Percentiles rank a stretch among this genome's conserved stretches.
phyloP scores from a whole-genome alignment of 2,113 vertebrate species.

The Meriones unguiculatus region DNA sequence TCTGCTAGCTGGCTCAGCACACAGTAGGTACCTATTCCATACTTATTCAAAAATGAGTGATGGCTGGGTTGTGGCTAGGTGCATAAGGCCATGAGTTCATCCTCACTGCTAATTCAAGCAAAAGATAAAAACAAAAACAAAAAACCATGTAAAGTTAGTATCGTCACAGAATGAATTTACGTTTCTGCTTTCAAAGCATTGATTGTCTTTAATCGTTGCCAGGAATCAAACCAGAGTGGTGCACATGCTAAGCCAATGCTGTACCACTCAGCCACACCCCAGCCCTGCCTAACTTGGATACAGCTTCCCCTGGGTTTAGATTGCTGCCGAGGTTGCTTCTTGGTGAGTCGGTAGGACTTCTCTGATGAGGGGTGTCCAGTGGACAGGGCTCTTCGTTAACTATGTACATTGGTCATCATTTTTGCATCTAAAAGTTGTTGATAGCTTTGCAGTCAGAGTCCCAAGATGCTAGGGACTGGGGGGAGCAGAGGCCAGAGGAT shows the following conservation, averaged over 20 bases:
- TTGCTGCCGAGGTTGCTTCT: not conserved
- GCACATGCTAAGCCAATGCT: not conserved
- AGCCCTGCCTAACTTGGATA: not conserved
- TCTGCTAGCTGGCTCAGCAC: fast-evolving
- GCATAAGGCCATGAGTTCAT: not conserved
- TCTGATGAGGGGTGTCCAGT: not conserved
- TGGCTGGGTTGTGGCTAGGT: not conserved
- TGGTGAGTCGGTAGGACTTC: not conserved
- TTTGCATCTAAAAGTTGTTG: not conserved
- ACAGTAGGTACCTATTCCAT: not conserved
- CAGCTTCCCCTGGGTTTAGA: not conserved
- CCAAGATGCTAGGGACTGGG: not conserved
- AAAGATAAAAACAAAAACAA: not conserved
- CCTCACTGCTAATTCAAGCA: not conserved
- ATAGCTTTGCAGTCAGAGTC: not conserved
- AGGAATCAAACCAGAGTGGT: not conserved
- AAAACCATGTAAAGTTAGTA: not conserved
- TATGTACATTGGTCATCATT: fast-evolving
- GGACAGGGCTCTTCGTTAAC: not conserved
- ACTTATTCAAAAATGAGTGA: not conserved
- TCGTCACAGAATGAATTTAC: not conserved
- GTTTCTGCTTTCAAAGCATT: not conserved
- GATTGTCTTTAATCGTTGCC: not conserved
- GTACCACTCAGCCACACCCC: not conserved
- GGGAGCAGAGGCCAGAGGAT: not conserved